Conservation (phyloP, 2,888 invertebrate genomes). For the Apotomis turbidana region DNA sequence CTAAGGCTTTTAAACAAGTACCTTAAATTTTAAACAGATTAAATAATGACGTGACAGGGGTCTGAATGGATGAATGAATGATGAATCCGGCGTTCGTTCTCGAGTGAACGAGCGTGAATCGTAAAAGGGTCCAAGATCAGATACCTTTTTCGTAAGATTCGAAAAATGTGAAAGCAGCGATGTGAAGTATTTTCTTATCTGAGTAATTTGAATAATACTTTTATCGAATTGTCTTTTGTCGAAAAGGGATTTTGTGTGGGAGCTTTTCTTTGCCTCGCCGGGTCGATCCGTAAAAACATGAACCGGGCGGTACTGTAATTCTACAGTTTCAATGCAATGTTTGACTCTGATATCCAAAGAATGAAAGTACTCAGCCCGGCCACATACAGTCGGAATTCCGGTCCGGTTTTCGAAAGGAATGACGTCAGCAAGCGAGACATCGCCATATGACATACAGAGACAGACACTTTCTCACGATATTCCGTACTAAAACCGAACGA, state of each 20-base stretch:
- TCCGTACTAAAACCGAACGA: too few species aligned
- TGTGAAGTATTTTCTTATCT: conserved; percentile 4
- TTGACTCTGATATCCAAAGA: too few species aligned
- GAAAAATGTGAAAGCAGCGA: conserved; percentile 7
- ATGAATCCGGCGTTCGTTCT: conserved; percentile 2
- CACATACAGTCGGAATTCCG: too few species aligned
- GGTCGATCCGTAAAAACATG: too few species aligned
- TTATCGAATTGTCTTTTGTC: not conserved
- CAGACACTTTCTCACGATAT: too few species aligned
- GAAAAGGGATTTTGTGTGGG: not conserved
- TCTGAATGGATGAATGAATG: conserved; percentile 17
- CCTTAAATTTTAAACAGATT: conserved; percentile 15
- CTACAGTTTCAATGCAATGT: too few species aligned
- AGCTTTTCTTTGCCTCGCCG: too few species aligned
- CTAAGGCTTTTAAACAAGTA: not conserved
- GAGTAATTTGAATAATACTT: conserved; percentile 4
- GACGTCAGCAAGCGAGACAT: too few species aligned
- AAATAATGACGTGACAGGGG: conserved; percentile 17
- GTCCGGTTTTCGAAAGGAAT: too few species aligned
- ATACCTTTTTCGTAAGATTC: conserved; percentile 3
- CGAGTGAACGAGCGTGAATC: not conserved
- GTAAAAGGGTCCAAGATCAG: conserved; percentile 9
- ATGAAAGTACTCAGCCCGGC: too few species aligned
- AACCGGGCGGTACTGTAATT: too few species aligned
- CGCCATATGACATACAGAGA: too few species aligned